phyloP scores from a whole-genome alignment of 2,797 vertebrate genomes.

The Gorsachius magnificus region DNA sequence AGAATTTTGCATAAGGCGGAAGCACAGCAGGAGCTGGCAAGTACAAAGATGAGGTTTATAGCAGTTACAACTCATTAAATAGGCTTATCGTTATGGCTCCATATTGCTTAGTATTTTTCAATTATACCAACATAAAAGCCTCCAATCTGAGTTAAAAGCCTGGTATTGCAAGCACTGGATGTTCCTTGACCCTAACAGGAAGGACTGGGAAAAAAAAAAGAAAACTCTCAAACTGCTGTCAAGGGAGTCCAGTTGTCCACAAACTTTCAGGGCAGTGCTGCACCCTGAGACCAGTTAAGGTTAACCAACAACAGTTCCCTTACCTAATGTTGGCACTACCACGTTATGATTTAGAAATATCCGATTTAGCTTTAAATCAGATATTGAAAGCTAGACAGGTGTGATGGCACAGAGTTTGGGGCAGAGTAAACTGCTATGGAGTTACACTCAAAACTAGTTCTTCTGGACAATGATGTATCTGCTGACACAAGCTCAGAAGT shows the following conservation, averaged over 20 bases:
- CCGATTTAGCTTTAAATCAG: not conserved
- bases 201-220: not conserved
- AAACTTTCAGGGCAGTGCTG: not conserved
- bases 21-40: not conserved
- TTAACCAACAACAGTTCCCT: not conserved
- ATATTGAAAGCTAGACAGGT: not conserved
- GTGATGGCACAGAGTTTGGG: not conserved
- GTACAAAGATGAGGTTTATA: not conserved
- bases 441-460: not conserved
- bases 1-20: not conserved
- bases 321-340: not conserved
- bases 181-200: not conserved
- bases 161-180: not conserved
- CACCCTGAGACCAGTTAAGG: not conserved
- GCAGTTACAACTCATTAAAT: not conserved
- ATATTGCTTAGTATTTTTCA: not conserved
- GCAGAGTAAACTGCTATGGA: not conserved
- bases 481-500: not conserved
- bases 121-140: not conserved
- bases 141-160: not conserved
- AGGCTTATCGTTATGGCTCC: not conserved
- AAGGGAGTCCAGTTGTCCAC: not conserved
- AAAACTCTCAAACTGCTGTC: not conserved
- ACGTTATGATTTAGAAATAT: not conserved
- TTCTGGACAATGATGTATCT: not conserved